Percentiles rank a stretch among this genome's conserved stretches.
Evolutionary conservation across 2,888 invertebrate species (phyloP).

Genomic region (Sarcophaga caerulescens): DNA sequence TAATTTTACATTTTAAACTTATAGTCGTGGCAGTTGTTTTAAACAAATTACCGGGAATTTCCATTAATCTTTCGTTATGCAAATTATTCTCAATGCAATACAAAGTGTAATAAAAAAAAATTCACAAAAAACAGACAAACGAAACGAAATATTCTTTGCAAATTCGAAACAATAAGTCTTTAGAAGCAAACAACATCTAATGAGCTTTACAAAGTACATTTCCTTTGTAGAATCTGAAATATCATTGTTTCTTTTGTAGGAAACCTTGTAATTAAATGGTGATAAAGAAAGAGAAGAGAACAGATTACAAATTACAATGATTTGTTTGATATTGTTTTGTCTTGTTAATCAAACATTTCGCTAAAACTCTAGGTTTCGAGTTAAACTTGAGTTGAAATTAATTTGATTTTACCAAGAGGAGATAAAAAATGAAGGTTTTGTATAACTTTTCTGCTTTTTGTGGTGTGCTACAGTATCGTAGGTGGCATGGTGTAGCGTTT

Average conservation of each 20-base stretch:
- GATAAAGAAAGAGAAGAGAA: neutral
- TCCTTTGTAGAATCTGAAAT: neutral
- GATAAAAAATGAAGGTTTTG: neutral
- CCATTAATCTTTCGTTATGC: conserved; percentile 36
- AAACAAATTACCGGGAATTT: conserved; percentile 50
- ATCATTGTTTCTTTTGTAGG: neutral
- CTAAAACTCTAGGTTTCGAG: neutral
- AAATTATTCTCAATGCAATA: conserved; percentile 22
- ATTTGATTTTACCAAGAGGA: neutral
- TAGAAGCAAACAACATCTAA: neutral
- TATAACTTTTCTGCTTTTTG: neutral
- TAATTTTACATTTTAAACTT: conserved; percentile 6
- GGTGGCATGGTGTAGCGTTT: too few species aligned
- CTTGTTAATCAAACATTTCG: neutral
- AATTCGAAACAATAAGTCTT: conserved; percentile 3
- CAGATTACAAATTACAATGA: neutral
- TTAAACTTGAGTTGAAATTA: neutral
- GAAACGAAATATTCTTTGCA: conserved; percentile 1
- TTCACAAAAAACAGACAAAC: too few species aligned
- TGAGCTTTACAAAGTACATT: neutral
- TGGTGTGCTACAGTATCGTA: neutral
- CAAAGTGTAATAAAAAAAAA: neutral
- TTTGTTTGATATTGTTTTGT: neutral
- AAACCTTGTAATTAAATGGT: conserved; percentile 15
- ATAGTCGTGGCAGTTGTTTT: neutral